A percentile compares a stretch with the other conserved stretches of the same genome.
Evolutionary conservation across 1,140 invertebrate genomes (phyloP).

Genomic region (Drosophila azteca): DNA sequence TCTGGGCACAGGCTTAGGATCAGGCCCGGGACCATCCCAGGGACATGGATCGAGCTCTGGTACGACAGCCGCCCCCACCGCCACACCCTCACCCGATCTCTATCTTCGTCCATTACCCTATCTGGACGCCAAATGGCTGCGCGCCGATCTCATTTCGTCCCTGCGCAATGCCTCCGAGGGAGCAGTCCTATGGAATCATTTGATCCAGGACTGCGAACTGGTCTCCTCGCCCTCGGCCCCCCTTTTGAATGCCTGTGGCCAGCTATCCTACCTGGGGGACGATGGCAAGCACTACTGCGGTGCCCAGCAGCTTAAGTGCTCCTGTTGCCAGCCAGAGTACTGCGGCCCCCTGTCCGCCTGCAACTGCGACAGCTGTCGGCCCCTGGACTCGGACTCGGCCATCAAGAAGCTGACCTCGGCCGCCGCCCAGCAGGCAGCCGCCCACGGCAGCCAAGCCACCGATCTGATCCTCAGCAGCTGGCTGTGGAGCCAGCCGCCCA

Average conservation of each 20-base stretch:
- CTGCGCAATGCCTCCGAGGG: conserved; percentile 71
- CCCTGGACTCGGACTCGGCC: conserved; percentile 74
- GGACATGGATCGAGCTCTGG: not conserved
- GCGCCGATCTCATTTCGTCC: conserved; percentile 80
- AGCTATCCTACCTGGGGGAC: conserved; percentile 78
- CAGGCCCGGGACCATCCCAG: conserved; percentile 1
- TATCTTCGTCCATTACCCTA: conserved; percentile 77
- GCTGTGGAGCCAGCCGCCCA: conserved; percentile 79
- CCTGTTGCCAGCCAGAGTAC: conserved; percentile 76
- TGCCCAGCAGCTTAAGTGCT: conserved; percentile 70
- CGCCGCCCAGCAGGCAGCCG: conserved; percentile 58
- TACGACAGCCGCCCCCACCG: conserved; percentile 4
- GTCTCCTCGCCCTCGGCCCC: conserved; percentile 68
- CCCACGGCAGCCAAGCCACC: conserved; percentile 58
- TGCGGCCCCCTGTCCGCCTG: conserved; percentile 81
- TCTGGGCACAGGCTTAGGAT: conserved; percentile 8
- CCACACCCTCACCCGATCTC: conserved; percentile 54
- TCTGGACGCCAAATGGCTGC: conserved; percentile 80
- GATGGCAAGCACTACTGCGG: conserved; percentile 83
- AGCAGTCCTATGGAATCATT: conserved; percentile 79
- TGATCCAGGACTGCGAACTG: conserved; percentile 81
- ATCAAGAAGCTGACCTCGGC: conserved; percentile 75
- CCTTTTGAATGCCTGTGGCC: conserved; percentile 67
- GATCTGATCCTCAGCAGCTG: conserved; percentile 73
- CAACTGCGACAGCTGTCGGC: conserved; percentile 75